These are phyloP conservation scores for Neotoxoptera formosana DNA, from an alignment of 1,140 invertebrate species.

Conservation along the genomic window DNA sequence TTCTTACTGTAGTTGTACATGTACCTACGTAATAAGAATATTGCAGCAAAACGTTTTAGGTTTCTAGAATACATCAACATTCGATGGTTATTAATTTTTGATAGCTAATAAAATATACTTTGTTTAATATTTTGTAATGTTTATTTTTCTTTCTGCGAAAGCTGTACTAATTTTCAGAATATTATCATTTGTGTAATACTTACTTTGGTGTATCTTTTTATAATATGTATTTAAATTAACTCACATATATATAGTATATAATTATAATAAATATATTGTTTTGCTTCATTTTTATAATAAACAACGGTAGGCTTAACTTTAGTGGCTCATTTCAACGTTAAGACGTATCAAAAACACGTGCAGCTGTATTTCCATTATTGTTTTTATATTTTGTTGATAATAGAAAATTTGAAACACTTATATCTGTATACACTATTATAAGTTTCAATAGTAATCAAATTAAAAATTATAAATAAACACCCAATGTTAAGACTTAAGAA, in stretches of 20 bases:
- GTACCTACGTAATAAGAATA: neutral
- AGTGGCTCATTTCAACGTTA: neutral
- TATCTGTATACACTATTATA: neutral
- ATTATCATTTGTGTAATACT: too few species aligned
- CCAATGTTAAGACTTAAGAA: neutral
- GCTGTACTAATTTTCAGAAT: too few species aligned
- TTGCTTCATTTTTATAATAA: neutral
- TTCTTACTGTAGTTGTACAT: neutral
- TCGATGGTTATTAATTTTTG: neutral
- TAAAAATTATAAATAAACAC: neutral
- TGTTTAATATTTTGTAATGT: neutral
- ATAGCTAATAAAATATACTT: neutral
- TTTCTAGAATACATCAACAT: neutral
- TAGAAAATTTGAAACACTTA: neutral
- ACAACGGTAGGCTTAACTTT: neutral
- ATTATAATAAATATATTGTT: too few species aligned
- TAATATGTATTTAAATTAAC: too few species aligned
- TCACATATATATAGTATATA: too few species aligned
- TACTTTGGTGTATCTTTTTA: too few species aligned
- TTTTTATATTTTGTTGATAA: neutral
- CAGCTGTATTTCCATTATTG: neutral
- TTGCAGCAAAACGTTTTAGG: neutral
- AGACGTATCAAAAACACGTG: neutral
- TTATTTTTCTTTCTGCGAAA: neutral
- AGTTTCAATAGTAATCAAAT: neutral